phyloP scores from a whole-genome alignment of 2,113 vertebrate genomes.

The Mormyrus iriodes region DNA sequence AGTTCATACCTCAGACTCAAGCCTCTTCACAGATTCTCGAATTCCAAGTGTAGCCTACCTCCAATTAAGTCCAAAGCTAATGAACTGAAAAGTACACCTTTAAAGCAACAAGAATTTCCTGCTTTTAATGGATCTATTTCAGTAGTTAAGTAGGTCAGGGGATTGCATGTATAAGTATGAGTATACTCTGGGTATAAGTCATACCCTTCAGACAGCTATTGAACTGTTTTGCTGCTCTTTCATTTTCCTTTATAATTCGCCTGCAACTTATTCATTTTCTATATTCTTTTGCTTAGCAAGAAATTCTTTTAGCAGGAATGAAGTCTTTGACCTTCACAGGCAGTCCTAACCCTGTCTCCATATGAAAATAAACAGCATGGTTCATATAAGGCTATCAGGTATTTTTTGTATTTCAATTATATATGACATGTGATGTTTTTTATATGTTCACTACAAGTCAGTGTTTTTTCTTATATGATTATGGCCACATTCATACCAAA shows the following conservation, averaged over 20 bases:
- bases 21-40: background rate
- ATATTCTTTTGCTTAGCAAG: background rate
- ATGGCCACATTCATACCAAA: too few relatives aligned
- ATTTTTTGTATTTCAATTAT: background rate
- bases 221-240: background rate
- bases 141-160: background rate
- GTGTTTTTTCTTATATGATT: too few relatives aligned
- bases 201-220: background rate
- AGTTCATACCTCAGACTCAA: background rate
- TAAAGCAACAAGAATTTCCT: background rate
- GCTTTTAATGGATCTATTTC: background rate
- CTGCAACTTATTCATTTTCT: background rate
- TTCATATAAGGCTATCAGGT: background rate
- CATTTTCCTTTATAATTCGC: background rate
- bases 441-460: too few relatives aligned
- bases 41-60: background rate
- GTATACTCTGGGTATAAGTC: background rate
- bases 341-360: background rate
- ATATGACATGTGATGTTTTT: background rate
- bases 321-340: background rate
- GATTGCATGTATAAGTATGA: background rate
- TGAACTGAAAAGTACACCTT: background rate
- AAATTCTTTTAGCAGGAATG: background rate
- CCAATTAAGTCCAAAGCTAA: background rate
- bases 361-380: background rate